Evolutionary conservation across 2,888 invertebrate genomes (phyloP).

Genomic region (Limenitis camilla): DNA sequence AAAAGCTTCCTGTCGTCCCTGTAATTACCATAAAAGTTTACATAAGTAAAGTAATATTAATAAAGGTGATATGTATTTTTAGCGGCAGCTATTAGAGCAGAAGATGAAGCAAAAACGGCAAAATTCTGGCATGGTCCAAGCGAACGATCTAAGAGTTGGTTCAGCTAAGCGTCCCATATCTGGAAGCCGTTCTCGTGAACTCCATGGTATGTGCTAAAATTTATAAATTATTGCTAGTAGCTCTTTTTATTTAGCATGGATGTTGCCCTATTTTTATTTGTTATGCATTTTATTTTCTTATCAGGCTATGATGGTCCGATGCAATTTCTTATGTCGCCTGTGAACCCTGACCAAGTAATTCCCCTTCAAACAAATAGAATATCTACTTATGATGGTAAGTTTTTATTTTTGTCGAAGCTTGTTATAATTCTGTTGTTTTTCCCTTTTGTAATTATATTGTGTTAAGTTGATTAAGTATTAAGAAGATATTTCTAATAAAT

Average conservation of each 20-base stretch:
- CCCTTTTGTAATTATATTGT: neutral
- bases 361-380: constrained; percentile 71
- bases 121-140: constrained; percentile 89
- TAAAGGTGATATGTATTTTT: constrained; percentile 26
- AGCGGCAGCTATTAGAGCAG: constrained; percentile 91
- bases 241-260: constrained; percentile 27
- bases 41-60: neutral
- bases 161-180: constrained; percentile 81
- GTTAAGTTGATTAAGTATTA: neutral
- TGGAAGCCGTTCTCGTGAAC: constrained; percentile 77
- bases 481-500: no score
- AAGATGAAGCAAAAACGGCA: constrained; percentile 91
- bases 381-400: constrained; percentile 71
- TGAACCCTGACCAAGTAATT: constrained; percentile 86
- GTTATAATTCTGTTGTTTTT: neutral
- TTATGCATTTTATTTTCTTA: constrained; percentile 37
- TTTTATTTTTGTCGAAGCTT: constrained; percentile 6
- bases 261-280: constrained; percentile 39
- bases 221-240: constrained; percentile 21
- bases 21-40: neutral
- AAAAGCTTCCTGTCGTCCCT: no score
- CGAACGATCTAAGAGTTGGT: constrained; percentile 84
- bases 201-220: constrained; percentile 73
- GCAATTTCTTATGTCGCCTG: constrained; percentile 87
- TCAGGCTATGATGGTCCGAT: constrained; percentile 90